Percentiles rank a stretch among this genome's conserved stretches.
These are phyloP conservation scores for Dascyllus trimaculatus DNA, from an alignment of 2,113 vertebrate species.

Conservation along the genomic window DNA sequence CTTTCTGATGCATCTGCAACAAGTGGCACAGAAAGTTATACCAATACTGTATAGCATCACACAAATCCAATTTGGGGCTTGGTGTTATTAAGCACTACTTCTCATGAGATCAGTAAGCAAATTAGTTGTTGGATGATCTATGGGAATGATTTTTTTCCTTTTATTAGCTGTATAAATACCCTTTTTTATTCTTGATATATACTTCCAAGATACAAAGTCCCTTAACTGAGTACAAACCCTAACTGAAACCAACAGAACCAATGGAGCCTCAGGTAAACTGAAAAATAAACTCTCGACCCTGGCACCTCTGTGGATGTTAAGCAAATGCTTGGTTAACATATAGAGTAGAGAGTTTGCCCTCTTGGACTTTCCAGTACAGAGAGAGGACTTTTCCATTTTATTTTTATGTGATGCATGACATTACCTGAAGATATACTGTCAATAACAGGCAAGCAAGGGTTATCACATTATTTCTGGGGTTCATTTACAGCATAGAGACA, in stretches of 20 bases:
- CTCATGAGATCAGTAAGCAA: no score
- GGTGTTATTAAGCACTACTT: no score
- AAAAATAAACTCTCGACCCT: constrained; percentile 47
- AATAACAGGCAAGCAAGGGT: background rate
- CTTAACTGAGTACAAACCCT: constrained; percentile 1
- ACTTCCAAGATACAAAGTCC: constrained; percentile 1
- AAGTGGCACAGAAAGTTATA: background rate
- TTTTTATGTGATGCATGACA: background rate
- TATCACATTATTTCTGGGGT: background rate
- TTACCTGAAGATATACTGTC: background rate
- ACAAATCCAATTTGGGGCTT: background rate
- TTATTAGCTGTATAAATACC: no score
- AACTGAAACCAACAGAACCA: constrained; percentile 3
- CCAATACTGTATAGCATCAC: background rate
- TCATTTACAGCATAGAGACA: background rate
- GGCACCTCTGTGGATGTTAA: constrained; percentile 43
- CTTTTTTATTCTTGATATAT: background rate
- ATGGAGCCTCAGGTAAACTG: constrained; percentile 21
- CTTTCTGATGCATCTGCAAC: background rate
- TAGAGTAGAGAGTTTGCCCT: constrained; percentile 19
- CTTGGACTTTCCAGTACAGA: constrained; percentile 28
- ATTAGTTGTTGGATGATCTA: no score
- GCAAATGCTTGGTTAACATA: constrained; percentile 61
- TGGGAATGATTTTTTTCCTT: no score
- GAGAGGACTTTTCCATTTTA: background rate